Evolutionary conservation across 2,888 invertebrate species (phyloP), one percentile per base, ranked within the genome.

Genomic region (Pyralis farinalis): DNA sequence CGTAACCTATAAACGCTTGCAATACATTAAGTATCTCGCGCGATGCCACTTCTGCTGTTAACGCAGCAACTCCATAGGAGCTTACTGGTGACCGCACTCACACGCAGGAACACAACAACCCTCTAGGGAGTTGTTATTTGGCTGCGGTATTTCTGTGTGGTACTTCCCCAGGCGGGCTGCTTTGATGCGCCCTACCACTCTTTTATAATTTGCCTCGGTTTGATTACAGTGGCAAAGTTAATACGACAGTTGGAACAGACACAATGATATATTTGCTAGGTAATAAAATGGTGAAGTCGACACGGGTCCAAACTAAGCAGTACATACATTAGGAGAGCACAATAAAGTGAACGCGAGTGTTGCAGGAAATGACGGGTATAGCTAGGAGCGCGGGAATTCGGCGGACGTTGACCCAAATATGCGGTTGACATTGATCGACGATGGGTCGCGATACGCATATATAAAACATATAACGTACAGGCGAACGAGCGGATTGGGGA

Each of bases 381-480:
- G 25, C 8, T 25, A 8, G 60, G 65, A 69, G 71, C 68, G 77
- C 70, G 74, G 82, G 82, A 83, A 81, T 84, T 79, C 75, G 77
- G 71, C 79, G 82, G 84, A 70, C 84, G 84, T 79, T 85, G 85
- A 87, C 86, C 86, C 66, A 87, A 81, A 86, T 87, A 85, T 84
- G 81, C 77, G 79, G 82, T 76, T 86, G 86, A 87, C 86, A 87
- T 86, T 87, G 86, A 87, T 87, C 86, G 84, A 85, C 80, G 84
- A 81, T 71, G 72, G 72, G 66, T 68, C 77, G 71, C 76, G 39
- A 48, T 48, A 78, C 74, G 72, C 69, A 67, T 68, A 63, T 70
- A 77, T 71, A 72, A 71, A 74, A 71, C 74, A 76, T 72, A n/a
- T 66, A 54, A 44, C 57, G 66, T 67, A 63, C 70, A 16, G 4